Conservation (phyloP, 2,888 invertebrate genomes). For the Nowickia ferox region DNA sequence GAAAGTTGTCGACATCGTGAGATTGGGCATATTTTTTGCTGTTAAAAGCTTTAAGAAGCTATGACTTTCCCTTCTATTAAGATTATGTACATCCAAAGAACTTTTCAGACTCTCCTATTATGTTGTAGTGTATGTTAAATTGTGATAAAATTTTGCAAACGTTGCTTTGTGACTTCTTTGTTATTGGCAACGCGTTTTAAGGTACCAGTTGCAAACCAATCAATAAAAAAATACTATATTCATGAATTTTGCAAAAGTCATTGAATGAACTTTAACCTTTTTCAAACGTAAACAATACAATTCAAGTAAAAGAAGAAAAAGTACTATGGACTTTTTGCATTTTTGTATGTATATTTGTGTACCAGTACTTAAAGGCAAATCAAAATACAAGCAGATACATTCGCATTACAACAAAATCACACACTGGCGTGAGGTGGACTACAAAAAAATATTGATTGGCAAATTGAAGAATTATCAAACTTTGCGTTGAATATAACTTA, state of each 20-base stretch:
- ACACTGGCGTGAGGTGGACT: no score
- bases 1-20: no score
- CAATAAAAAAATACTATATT: neutral
- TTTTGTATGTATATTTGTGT: neutral
- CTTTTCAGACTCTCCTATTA: neutral
- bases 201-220: conserved; percentile 21
- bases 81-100: neutral
- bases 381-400: no score
- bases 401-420: no score
- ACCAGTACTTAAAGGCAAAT: no score
- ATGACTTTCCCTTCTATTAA: no score
- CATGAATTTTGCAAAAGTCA: conserved; percentile 3
- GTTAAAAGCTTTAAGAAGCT: no score
- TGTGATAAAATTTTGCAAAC: neutral
- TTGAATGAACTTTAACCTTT: conserved; percentile 57
- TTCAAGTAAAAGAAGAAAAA: neutral
- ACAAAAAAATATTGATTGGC: no score
- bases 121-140: no score
- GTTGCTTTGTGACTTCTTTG: neutral
- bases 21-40: neutral
- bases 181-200: neutral
- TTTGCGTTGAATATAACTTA: no score
- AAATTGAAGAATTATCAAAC: no score
- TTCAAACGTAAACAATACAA: neutral
- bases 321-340: neutral